Conservation (phyloP, 1,140 invertebrate species). For the Yoshiicerus persimilis region DNA sequence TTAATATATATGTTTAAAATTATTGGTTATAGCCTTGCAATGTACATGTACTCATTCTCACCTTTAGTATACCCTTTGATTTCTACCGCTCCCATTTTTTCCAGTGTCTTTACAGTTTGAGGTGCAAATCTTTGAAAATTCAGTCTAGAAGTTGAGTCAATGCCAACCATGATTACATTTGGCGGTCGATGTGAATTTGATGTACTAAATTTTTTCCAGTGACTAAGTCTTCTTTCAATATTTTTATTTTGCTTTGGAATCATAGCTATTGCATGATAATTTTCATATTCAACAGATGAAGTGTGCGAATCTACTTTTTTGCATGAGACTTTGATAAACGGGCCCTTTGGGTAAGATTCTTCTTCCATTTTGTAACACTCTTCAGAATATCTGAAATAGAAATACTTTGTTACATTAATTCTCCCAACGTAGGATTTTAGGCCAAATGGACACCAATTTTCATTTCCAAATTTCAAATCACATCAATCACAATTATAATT, state of each 20-base stretch:
- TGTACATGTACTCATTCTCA: neutral
- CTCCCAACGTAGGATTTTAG: too few species aligned
- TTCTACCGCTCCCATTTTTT: slow-evolving; percentile 40
- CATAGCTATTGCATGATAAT: slow-evolving; percentile 39
- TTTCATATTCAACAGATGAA: slow-evolving; percentile 18
- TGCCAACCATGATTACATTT: slow-evolving; percentile 34
- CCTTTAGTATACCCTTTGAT: slow-evolving; percentile 48
- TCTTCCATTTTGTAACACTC: neutral
- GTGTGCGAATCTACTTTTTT: slow-evolving; percentile 19
- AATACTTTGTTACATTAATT: too few species aligned
- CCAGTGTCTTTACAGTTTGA: slow-evolving; percentile 31
- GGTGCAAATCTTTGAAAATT: slow-evolving; percentile 39
- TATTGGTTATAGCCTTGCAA: too few species aligned
- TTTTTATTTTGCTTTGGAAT: neutral
- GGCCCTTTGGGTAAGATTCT: neutral
- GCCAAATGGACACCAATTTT: too few species aligned
- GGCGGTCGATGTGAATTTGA: neutral
- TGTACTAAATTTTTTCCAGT: slow-evolving; percentile 22
- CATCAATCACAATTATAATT: too few species aligned
- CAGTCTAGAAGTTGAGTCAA: slow-evolving; percentile 41
- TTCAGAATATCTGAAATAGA: slow-evolving; percentile 21
- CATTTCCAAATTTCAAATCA: too few species aligned
- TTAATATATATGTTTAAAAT: too few species aligned
- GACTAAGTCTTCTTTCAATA: slow-evolving; percentile 18
- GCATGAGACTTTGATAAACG: slow-evolving; percentile 37